Evolutionary conservation across 2,888 invertebrate species (phyloP).

Genomic region (Thymelicus lineola): DNA sequence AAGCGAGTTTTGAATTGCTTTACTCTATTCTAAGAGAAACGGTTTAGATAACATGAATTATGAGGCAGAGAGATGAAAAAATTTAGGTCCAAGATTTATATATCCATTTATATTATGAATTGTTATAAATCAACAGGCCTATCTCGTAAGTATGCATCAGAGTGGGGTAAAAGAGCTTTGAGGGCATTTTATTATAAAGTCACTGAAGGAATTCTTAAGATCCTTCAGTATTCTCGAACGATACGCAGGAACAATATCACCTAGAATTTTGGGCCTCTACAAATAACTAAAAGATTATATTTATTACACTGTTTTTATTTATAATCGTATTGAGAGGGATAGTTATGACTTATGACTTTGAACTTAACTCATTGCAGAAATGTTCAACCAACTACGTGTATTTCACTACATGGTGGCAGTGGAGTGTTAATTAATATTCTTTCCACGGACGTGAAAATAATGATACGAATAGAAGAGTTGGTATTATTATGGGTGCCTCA

Average conservation of each 20-base stretch:
- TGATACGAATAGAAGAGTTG: no score
- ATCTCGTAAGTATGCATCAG: slow-evolving; percentile 13
- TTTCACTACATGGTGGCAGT: no score
- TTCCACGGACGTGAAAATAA: no score
- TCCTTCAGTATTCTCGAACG: not conserved
- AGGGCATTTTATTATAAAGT: not conserved
- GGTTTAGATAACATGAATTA: slow-evolving; percentile 9
- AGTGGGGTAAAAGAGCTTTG: not conserved
- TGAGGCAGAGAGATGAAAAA: not conserved
- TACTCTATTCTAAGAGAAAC: slow-evolving; percentile 6
- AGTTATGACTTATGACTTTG: no score
- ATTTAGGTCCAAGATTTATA: slow-evolving; percentile 18
- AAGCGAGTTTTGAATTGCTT: not conserved
- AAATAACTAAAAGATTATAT: no score
- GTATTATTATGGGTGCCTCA: no score
- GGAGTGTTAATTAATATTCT: no score
- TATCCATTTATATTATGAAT: slow-evolving; percentile 28
- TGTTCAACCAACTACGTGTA: no score
- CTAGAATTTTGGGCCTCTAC: no score
- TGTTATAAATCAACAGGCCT: slow-evolving; percentile 21
- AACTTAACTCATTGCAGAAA: no score
- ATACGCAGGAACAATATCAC: not conserved
- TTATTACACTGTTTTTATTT: no score
- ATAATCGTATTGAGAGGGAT: no score
- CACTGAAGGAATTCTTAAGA: not conserved